Conservation (phyloP, 2,888 invertebrate species). For the Xestoiulus laeticollis region DNA sequence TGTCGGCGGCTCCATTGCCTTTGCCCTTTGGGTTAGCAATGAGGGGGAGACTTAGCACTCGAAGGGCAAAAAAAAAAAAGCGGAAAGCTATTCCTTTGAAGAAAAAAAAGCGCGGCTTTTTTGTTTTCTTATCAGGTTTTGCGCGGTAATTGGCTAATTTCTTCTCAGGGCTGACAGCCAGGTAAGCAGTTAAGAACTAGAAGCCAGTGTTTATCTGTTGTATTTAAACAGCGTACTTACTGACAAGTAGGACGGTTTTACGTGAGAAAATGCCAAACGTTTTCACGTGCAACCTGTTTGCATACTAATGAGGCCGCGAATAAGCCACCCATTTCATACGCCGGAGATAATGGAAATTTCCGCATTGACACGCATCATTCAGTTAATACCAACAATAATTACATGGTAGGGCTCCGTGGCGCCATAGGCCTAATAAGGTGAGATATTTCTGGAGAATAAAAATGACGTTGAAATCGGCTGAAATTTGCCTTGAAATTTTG, state of each 20-base stretch:
- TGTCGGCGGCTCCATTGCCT: slow-evolving; percentile 34
- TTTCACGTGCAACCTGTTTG: slow-evolving; percentile 43
- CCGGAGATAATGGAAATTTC: slow-evolving; percentile 29
- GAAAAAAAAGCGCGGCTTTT: slow-evolving; percentile 45
- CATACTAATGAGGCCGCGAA: slow-evolving; percentile 39
- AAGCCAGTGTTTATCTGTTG: slow-evolving; percentile 49
- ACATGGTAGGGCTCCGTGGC: not conserved
- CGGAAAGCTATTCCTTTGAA: slow-evolving; percentile 45
- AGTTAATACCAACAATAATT: not conserved
- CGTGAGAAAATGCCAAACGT: slow-evolving; percentile 48
- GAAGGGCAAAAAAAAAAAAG: slow-evolving; percentile 43
- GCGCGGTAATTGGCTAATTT: slow-evolving; percentile 50
- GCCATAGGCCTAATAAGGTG: not conserved
- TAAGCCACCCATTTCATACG: slow-evolving; percentile 27
- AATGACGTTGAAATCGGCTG: not conserved
- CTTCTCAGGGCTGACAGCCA: slow-evolving; percentile 47
- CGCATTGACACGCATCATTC: slow-evolving; percentile 28
- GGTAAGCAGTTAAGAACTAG: slow-evolving; percentile 47
- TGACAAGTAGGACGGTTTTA: slow-evolving; percentile 34
- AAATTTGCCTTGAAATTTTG: not conserved
- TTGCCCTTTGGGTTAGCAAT: slow-evolving; percentile 36
- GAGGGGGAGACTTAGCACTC: slow-evolving; percentile 40
- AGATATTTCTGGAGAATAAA: not conserved
- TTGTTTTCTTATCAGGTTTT: slow-evolving; percentile 49
- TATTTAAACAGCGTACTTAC: slow-evolving; percentile 47